A percentile compares a stretch with the other conserved stretches of the same genome.
Conservation (phyloP, 2,888 invertebrate species). For the Drosophila nr. medialis region DNA sequence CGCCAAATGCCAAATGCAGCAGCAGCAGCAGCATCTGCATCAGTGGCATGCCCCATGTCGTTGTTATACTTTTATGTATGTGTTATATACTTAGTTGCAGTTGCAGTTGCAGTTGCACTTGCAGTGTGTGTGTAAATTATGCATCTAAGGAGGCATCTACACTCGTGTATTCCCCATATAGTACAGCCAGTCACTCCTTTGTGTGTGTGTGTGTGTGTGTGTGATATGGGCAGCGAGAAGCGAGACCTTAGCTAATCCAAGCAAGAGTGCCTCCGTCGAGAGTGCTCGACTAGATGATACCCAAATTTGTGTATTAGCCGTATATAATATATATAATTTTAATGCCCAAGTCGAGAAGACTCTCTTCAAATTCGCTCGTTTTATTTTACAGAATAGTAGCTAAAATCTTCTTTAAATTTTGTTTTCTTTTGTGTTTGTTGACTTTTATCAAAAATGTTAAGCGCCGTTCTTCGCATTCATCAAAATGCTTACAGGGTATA, state of each 20-base stretch:
- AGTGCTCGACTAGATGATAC: background rate
- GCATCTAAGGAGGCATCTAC: slow-evolving; percentile 14
- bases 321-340: background rate
- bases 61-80: slow-evolving; percentile 14
- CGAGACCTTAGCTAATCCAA: slow-evolving; percentile 12
- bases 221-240: slow-evolving; percentile 23
- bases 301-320: background rate
- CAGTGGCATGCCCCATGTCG: slow-evolving; percentile 25
- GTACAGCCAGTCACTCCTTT: background rate
- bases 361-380: background rate
- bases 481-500: background rate
- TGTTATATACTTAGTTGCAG: slow-evolving; percentile 19
- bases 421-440: background rate
- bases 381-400: background rate
- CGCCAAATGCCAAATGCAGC: slow-evolving; percentile 63
- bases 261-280: background rate
- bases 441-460: background rate
- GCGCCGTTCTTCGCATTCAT: background rate
- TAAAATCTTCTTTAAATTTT: background rate
- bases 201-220: slow-evolving; percentile 28
- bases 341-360: background rate
- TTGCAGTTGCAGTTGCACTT: slow-evolving; percentile 5
- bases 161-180: background rate
- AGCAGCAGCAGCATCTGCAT: slow-evolving; percentile 7
- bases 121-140: slow-evolving; percentile 18